Evolutionary conservation across 2,888 invertebrate species (phyloP).

Genomic region (Dendrolimus pini): DNA sequence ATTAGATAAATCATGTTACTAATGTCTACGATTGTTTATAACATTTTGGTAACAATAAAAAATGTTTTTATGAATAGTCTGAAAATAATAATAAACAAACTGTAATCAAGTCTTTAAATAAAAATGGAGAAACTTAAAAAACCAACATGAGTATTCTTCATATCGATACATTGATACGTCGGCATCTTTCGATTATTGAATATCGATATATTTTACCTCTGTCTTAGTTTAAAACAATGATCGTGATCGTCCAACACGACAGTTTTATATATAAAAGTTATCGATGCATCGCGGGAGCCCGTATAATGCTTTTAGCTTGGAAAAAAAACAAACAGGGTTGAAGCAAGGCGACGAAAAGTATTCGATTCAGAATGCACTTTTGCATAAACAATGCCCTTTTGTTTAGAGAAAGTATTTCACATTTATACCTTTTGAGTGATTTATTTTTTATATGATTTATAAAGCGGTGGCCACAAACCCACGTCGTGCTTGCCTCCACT

Average conservation of each 20-base stretch:
- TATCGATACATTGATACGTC: not conserved
- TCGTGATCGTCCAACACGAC: constrained; percentile 68
- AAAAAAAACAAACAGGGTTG: constrained; percentile 40
- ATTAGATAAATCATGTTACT: no score
- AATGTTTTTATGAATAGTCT: no score
- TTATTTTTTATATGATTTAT: constrained; percentile 73
- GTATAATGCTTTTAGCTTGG: constrained; percentile 42
- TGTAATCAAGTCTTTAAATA: no score
- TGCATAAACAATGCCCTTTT: constrained; percentile 74
- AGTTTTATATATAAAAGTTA: constrained; percentile 57
- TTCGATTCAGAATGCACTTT: constrained; percentile 68
- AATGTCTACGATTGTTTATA: no score
- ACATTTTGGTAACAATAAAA: no score
- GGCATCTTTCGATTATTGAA: not conserved
- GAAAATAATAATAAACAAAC: no score
- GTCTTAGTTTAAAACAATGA: constrained; percentile 46
- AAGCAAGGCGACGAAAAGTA: constrained; percentile 72
- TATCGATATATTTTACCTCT: constrained; percentile 33
- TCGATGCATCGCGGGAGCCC: constrained; percentile 55
- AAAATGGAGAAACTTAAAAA: no score
- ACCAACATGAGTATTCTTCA: not conserved
- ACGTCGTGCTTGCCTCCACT: constrained; percentile 34
- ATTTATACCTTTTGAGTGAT: constrained; percentile 65
- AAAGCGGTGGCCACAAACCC: constrained; percentile 34
- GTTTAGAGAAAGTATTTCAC: constrained; percentile 76